Evolutionary conservation across 2,888 invertebrate species (phyloP).

Genomic region (Drosophila aldrichi): DNA sequence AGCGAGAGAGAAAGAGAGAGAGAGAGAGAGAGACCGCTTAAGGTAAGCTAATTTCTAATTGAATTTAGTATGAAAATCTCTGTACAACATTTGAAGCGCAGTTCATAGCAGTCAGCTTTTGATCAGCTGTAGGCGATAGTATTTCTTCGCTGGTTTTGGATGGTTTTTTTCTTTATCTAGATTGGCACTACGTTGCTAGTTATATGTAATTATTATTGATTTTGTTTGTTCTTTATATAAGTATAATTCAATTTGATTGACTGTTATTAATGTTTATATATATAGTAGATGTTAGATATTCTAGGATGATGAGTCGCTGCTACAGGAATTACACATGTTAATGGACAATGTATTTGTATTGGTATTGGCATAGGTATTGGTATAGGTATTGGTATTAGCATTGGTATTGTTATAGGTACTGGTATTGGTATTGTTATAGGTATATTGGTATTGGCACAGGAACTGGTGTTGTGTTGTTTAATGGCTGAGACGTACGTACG

Average conservation of each 20-base stretch:
- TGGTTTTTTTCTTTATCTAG: background rate
- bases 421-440: too few relatives aligned
- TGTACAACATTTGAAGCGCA: conserved; percentile 28
- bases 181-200: conserved; percentile 15
- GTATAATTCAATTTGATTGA: conserved; percentile 27
- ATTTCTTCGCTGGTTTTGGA: conserved; percentile 1
- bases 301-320: conserved; percentile 36
- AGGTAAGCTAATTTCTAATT: background rate
- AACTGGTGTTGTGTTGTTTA: conserved; percentile 17
- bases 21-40: conserved; percentile 3
- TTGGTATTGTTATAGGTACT: too few relatives aligned
- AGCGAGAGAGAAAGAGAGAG: background rate
- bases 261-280: conserved; percentile 25
- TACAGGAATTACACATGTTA: conserved; percentile 36
- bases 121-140: conserved; percentile 16
- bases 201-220: conserved; percentile 29
- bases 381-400: too few relatives aligned
- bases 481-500: conserved; percentile 23
- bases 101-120: conserved; percentile 36
- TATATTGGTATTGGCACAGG: conserved; percentile 1
- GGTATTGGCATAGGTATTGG: too few relatives aligned
- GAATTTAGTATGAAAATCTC: conserved; percentile 6
- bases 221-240: conserved; percentile 12
- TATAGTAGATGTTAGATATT: background rate
- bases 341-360: conserved; percentile 32